phyloP scores from a whole-genome alignment of 2,113 vertebrate species.

The Cinclus mexicanus region DNA sequence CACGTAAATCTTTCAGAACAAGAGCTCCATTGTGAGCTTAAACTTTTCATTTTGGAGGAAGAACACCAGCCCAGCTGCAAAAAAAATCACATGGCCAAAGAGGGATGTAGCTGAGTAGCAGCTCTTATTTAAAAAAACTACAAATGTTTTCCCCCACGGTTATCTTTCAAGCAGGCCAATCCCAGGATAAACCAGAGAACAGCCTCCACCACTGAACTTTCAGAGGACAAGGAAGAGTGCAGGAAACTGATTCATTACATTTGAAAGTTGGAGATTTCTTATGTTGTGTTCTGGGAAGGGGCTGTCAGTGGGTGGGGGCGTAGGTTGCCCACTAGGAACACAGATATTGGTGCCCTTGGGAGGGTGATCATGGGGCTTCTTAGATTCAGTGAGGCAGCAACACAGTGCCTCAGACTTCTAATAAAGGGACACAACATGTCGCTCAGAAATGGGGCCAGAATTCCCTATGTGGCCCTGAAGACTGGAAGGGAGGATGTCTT shows the following conservation, averaged over 20 bases:
- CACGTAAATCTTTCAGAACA: background rate
- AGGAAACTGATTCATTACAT: background rate
- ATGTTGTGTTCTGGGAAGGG: background rate
- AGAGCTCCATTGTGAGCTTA: background rate
- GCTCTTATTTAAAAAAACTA: background rate
- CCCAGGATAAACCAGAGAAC: background rate
- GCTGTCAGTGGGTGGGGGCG: fast-evolving
- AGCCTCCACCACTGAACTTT: background rate
- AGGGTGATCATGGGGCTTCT: background rate
- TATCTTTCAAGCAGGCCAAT: background rate
- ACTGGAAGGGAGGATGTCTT: background rate
- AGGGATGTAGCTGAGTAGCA: background rate
- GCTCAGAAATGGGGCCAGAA: background rate
- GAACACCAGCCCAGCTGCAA: background rate
- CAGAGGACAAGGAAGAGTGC: background rate
- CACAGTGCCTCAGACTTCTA: background rate
- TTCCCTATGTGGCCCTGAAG: fast-evolving
- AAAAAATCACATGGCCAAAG: background rate
- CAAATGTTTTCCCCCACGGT: fast-evolving
- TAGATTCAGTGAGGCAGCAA: background rate
- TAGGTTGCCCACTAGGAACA: background rate
- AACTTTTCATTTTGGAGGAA: background rate
- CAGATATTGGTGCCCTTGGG: background rate
- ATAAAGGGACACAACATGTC: background rate
- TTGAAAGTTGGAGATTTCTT: fast-evolving